phyloP scores from a whole-genome alignment of 2,888 invertebrate genomes.

The Cheilosia vulpina region DNA sequence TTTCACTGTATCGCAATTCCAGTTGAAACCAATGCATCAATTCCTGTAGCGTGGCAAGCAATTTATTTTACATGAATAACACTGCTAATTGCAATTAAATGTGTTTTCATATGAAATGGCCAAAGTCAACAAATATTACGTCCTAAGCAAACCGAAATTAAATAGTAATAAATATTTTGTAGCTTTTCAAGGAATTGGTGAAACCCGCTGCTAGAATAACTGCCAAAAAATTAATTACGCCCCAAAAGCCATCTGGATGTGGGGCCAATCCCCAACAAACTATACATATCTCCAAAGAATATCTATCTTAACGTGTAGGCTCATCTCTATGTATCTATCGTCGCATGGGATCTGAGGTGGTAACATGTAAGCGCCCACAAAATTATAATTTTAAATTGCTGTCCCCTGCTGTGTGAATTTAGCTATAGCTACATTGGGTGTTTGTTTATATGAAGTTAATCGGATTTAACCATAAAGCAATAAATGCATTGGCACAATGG shows the following conservation, averaged over 20 bases:
- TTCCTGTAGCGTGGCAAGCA: constrained; percentile 14
- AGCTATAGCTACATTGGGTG: constrained; percentile 33
- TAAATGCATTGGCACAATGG: constrained; percentile 65
- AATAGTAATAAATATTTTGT: constrained; percentile 66
- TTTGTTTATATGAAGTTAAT: constrained; percentile 72
- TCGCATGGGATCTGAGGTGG: constrained; percentile 58
- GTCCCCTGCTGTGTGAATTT: constrained; percentile 50
- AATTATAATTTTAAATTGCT: constrained; percentile 74
- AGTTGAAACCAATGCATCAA: constrained; percentile 13
- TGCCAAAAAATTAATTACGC: constrained; percentile 65
- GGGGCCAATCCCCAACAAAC: constrained; percentile 6
- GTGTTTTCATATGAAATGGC: constrained; percentile 54
- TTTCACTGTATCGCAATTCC: neutral
- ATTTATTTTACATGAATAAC: constrained; percentile 44
- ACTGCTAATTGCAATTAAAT: constrained; percentile 43
- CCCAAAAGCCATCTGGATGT: constrained; percentile 24
- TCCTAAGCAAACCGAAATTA: constrained; percentile 28
- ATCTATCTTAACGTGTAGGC: constrained; percentile 8
- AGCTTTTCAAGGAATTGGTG: constrained; percentile 18
- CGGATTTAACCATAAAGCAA: constrained; percentile 65
- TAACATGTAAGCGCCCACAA: constrained; percentile 65
- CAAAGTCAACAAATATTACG: constrained; percentile 63
- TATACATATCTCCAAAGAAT: constrained; percentile 15
- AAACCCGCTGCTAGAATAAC: constrained; percentile 50
- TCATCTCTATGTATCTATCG: constrained; percentile 57